Conservation (phyloP, 1,140 invertebrate species). For the Chrysoperla carnea region DNA sequence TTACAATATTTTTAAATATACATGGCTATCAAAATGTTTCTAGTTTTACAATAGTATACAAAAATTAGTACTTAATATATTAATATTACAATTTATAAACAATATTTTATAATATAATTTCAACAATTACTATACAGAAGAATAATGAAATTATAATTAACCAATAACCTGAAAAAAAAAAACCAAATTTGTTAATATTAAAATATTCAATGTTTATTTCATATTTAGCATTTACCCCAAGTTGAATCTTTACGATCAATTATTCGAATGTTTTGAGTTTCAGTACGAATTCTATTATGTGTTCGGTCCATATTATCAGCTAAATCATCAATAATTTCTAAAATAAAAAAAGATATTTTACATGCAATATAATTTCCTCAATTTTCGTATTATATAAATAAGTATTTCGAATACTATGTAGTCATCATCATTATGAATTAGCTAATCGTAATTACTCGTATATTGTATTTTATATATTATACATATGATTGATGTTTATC, state of each 20-base stretch:
- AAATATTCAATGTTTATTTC: slow-evolving; percentile 4
- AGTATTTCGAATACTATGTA: no score
- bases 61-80: no score
- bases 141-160: slow-evolving; percentile 37
- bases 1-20: no score
- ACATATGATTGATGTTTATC: no score
- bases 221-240: slow-evolving; percentile 36
- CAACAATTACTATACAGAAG: slow-evolving; percentile 19
- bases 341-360: slow-evolving; percentile 13
- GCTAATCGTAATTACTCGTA: no score
- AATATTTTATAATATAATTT: background rate
- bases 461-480: no score
- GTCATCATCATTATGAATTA: no score
- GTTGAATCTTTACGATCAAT: slow-evolving; percentile 42
- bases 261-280: slow-evolving; percentile 39
- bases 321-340: slow-evolving; percentile 58
- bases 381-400: no score
- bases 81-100: background rate
- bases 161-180: slow-evolving; percentile 29
- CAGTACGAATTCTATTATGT: slow-evolving; percentile 36
- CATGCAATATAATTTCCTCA: background rate
- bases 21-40: no score
- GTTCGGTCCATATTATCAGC: slow-evolving; percentile 48
- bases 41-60: no score
- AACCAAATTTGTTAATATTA: slow-evolving; percentile 2